These are phyloP conservation scores for Numenius arquata DNA, from an alignment of 2,113 vertebrate species.

Conservation along the genomic window DNA sequence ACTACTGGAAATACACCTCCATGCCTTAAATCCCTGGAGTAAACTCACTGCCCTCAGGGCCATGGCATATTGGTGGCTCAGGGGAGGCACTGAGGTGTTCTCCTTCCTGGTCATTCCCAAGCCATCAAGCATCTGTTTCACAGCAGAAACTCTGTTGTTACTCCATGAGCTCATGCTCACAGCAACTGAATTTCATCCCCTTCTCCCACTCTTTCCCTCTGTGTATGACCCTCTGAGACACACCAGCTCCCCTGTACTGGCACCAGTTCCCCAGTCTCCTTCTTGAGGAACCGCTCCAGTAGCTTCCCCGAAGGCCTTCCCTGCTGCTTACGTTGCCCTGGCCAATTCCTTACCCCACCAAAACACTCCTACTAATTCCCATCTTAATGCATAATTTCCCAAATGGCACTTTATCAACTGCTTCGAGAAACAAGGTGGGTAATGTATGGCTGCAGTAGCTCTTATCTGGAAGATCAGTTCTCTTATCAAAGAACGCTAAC, in stretches of 20 bases:
- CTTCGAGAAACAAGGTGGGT: background rate
- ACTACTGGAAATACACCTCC: background rate
- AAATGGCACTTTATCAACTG: background rate
- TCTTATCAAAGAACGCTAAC: background rate
- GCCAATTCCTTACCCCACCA: background rate
- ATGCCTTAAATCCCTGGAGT: background rate
- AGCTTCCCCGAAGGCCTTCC: background rate
- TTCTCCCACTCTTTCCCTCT: background rate
- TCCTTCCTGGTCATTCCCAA: background rate
- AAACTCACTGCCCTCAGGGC: background rate
- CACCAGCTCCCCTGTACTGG: background rate
- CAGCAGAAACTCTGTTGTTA: background rate
- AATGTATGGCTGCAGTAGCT: background rate
- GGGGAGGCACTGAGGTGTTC: background rate
- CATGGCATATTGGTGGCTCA: background rate
- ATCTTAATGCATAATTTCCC: background rate
- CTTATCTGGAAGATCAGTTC: conserved; percentile 3
- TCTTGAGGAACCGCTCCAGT: background rate
- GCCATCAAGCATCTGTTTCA: background rate
- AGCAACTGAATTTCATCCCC: background rate
- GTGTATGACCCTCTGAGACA: background rate
- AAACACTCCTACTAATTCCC: background rate
- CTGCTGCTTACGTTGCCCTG: background rate
- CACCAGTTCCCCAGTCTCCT: background rate
- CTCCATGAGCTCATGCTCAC: background rate